Evolutionary conservation across 2,888 invertebrate genomes (phyloP).

Genomic region (Branchipolynoe longqiensis): DNA sequence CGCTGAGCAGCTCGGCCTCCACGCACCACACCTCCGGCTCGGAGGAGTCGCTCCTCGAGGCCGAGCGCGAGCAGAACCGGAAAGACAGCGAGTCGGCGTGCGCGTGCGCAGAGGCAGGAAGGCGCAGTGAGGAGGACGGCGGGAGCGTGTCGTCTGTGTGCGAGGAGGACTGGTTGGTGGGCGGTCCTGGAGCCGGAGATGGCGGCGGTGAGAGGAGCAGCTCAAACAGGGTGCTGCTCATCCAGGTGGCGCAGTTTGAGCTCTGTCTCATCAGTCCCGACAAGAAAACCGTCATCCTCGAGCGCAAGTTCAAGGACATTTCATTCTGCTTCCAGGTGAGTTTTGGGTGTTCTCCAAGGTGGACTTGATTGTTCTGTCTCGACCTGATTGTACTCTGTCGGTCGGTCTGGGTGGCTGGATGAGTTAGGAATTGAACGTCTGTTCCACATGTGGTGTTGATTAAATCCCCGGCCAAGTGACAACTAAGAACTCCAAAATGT

Average conservation of each 20-base stretch:
- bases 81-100: neutral
- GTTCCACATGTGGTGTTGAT: too few relatives aligned
- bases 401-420: too few relatives aligned
- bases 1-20: neutral
- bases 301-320: constrained; percentile 93
- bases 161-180: neutral
- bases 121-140: constrained; percentile 1
- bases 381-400: too few relatives aligned
- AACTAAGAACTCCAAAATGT: too few relatives aligned
- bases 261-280: constrained; percentile 95
- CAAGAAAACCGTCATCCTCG: constrained; percentile 92
- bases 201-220: neutral
- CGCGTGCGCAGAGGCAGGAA: neutral
- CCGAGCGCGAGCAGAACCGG: constrained; percentile 9
- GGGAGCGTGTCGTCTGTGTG: neutral
- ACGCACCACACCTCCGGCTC: neutral
- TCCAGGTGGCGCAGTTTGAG: constrained; percentile 92
- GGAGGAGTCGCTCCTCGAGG: neutral
- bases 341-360: too few relatives aligned
- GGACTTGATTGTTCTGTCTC: too few relatives aligned
- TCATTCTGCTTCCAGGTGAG: constrained; percentile 90
- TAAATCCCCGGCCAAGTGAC: too few relatives aligned
- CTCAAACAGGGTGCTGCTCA: constrained; percentile 89
- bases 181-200: too few relatives aligned
- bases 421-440: too few relatives aligned